Percentiles rank a stretch among this genome's conserved stretches.
Conservation (phyloP, 1,140 invertebrate species). For the Lepidostoma basale region DNA sequence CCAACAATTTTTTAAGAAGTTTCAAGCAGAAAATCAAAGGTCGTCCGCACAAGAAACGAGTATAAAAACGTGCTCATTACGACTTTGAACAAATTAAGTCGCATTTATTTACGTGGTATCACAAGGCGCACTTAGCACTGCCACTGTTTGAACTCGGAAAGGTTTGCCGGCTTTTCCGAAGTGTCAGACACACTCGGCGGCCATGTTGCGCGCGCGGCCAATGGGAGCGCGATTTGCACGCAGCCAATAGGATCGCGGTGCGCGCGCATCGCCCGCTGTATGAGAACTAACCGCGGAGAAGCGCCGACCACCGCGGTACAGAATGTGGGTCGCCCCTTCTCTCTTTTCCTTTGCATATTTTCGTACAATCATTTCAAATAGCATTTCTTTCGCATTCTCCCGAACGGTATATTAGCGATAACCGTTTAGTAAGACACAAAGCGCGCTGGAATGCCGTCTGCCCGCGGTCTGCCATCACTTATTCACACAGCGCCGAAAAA, state of each 20-base stretch:
- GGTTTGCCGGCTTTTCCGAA: conserved; percentile 32
- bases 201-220: not conserved
- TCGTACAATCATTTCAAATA: conserved; percentile 4
- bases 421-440: conserved; percentile 25
- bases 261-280: conserved; percentile 40
- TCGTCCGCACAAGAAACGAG: not conserved
- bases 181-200: conserved; percentile 25
- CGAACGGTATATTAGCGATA: conserved; percentile 27
- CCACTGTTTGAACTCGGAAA: conserved; percentile 25
- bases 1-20: not conserved
- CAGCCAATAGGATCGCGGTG: conserved; percentile 20
- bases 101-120: not conserved
- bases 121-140: conserved; percentile 4
- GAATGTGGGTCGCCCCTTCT: conserved; percentile 30
- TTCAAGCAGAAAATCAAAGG: too few species aligned
- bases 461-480: not conserved
- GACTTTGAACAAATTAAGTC: too few species aligned
- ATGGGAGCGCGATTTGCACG: conserved; percentile 30
- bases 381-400: conserved; percentile 25
- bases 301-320: conserved; percentile 56
- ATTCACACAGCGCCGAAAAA: conserved; percentile 1
- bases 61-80: not conserved
- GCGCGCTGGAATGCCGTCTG: conserved; percentile 21
- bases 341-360: conserved; percentile 25
- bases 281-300: conserved; percentile 52